Evolutionary conservation across 2,113 vertebrate genomes (phyloP).

Genomic region (Bufo gargarizans): DNA sequence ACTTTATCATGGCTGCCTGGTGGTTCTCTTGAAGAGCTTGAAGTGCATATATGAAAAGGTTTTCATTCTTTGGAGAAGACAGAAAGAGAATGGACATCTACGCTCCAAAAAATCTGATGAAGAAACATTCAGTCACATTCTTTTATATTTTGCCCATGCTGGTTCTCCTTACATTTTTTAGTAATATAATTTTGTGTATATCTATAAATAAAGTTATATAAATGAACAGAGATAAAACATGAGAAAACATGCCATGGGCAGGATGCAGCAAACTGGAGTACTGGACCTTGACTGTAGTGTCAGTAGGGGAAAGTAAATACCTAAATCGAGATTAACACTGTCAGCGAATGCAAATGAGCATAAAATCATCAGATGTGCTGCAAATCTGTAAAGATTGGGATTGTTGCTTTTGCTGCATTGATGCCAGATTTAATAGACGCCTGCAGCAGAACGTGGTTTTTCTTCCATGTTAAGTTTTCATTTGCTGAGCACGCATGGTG

Average conservation of each 20-base stretch:
- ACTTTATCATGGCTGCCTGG: too few species aligned
- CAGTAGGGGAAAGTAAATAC: slow-evolving; percentile 17
- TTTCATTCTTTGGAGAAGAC: not conserved
- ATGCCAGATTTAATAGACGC: slow-evolving; percentile 5
- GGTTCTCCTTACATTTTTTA: not conserved
- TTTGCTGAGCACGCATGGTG: slow-evolving; percentile 12
- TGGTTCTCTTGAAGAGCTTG: too few species aligned
- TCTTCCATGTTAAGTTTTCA: slow-evolving; percentile 23
- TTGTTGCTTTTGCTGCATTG: slow-evolving; percentile 1
- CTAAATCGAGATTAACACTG: slow-evolving; percentile 10
- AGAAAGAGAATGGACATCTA: too few species aligned
- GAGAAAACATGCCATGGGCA: not conserved
- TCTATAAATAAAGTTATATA: not conserved
- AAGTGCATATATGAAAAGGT: not conserved
- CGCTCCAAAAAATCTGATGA: not conserved
- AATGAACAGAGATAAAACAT: not conserved
- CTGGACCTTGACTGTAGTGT: not conserved
- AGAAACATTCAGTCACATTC: not conserved
- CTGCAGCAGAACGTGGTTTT: not conserved
- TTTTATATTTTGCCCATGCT: not conserved
- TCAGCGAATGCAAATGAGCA: not conserved
- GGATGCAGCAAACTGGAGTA: slow-evolving; percentile 10
- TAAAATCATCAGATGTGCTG: slow-evolving; percentile 27
- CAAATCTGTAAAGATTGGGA: slow-evolving; percentile 2
- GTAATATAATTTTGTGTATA: not conserved